Evolutionary conservation across 1,140 invertebrate species (phyloP).

Genomic region (Hormaphis cornu): DNA sequence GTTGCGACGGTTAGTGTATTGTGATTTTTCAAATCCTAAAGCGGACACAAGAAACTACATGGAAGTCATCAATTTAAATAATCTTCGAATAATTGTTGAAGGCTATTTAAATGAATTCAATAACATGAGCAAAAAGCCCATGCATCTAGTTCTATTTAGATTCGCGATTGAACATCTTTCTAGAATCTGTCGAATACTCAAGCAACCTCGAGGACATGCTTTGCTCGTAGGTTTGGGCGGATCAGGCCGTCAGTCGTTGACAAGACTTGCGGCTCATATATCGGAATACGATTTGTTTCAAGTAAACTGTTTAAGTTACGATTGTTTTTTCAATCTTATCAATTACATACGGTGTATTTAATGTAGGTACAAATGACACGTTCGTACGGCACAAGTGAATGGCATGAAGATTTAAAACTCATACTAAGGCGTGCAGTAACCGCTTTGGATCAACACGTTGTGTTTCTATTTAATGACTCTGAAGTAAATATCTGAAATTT

Average conservation of each 20-base stretch:
- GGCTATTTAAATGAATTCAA: conserved; percentile 86
- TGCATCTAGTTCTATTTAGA: conserved; percentile 92
- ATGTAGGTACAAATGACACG: conserved; percentile 78
- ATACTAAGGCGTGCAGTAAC: conserved; percentile 71
- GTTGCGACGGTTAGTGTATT: conserved; percentile 80
- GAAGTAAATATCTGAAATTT: conserved; percentile 50
- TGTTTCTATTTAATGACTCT: conserved; percentile 83
- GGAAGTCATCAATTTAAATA: conserved; percentile 75
- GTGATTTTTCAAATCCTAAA: conserved; percentile 92
- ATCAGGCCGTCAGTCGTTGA: conserved; percentile 82
- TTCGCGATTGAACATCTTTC: conserved; percentile 93
- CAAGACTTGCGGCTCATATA: conserved; percentile 81
- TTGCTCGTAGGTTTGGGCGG: conserved; percentile 83
- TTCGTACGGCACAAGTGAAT: conserved; percentile 71
- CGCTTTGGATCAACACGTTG: conserved; percentile 69
- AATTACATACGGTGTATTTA: neutral
- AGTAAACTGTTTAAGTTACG: conserved; percentile 35
- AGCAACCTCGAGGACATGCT: conserved; percentile 78
- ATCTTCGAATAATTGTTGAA: conserved; percentile 75
- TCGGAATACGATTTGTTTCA: conserved; percentile 83
- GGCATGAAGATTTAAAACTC: conserved; percentile 80
- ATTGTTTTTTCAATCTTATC: neutral
- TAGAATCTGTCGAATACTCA: conserved; percentile 79
- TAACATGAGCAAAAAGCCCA: conserved; percentile 93
- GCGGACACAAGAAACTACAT: conserved; percentile 78